These are phyloP conservation scores for Macropis europaea DNA, from an alignment of 2,888 invertebrate species.

Conservation along the genomic window DNA sequence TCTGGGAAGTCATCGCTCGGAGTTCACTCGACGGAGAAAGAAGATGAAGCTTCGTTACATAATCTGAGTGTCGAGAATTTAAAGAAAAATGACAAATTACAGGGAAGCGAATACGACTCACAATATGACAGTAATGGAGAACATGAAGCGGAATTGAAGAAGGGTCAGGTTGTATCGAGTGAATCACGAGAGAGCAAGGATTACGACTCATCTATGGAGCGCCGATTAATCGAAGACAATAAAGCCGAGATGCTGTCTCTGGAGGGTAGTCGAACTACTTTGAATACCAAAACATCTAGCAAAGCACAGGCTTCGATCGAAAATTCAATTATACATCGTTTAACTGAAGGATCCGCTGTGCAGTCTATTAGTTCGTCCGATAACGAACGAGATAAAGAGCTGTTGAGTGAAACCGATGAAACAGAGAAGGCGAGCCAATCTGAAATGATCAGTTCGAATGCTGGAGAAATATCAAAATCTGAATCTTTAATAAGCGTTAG, in stretches of 20 bases:
- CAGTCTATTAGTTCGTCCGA: background rate
- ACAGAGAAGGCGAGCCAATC: background rate
- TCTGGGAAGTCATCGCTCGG: background rate
- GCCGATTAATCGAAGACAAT: slow-evolving; percentile 19
- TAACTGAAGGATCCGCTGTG: background rate
- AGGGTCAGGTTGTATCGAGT: background rate
- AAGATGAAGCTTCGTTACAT: background rate
- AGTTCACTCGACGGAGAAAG: background rate
- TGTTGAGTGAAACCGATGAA: background rate
- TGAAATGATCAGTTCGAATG: too few relatives aligned
- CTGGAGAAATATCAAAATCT: background rate
- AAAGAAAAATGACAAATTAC: background rate
- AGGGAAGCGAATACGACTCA: background rate
- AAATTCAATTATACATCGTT: slow-evolving; percentile 22
- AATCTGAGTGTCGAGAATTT: background rate
- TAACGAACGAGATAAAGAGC: slow-evolving; percentile 4
- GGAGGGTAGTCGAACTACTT: slow-evolving; percentile 2
- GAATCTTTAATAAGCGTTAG: too few relatives aligned
- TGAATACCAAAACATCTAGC: slow-evolving; percentile 27
- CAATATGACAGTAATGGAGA: background rate
- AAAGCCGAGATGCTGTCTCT: background rate
- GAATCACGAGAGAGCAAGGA: background rate
- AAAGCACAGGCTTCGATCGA: background rate
- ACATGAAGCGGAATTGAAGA: background rate
- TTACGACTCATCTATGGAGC: background rate